These are phyloP conservation scores for Climacteris rufus DNA, from an alignment of 2,113 vertebrate genomes.

Conservation along the genomic window DNA sequence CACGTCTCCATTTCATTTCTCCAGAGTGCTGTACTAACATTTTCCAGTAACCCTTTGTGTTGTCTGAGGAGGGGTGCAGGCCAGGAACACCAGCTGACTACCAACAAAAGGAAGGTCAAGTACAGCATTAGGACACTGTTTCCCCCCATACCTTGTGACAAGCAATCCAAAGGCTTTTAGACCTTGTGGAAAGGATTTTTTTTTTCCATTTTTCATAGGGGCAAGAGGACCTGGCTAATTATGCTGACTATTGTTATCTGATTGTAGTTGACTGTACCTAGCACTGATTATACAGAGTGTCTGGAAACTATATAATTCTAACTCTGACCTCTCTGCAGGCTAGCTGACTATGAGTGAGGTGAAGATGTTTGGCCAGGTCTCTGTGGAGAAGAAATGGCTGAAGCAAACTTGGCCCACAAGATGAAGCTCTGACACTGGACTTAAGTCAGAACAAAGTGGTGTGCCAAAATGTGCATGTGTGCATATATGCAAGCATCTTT, in stretches of 20 bases:
- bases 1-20: not conserved
- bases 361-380: not conserved
- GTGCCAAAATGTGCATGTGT: not conserved
- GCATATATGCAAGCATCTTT: not conserved
- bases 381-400: not conserved
- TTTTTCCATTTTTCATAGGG: not conserved
- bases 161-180: not conserved
- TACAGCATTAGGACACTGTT: not conserved
- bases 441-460: not conserved
- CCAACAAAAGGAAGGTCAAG: not conserved
- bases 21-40: not conserved
- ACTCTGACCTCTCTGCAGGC: not conserved
- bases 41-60: not conserved
- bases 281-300: not conserved
- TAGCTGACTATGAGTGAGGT: not conserved
- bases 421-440: not conserved
- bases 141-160: not conserved
- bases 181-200: not conserved
- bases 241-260: not conserved
- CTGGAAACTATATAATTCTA: not conserved
- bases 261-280: not conserved
- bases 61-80: not conserved
- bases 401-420: not conserved
- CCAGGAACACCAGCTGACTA: not conserved
- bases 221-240: not conserved